A percentile compares a stretch with the other conserved stretches of the same genome.
Conservation (phyloP, 2,797 vertebrate species). For the Thunnus albacares region DNA sequence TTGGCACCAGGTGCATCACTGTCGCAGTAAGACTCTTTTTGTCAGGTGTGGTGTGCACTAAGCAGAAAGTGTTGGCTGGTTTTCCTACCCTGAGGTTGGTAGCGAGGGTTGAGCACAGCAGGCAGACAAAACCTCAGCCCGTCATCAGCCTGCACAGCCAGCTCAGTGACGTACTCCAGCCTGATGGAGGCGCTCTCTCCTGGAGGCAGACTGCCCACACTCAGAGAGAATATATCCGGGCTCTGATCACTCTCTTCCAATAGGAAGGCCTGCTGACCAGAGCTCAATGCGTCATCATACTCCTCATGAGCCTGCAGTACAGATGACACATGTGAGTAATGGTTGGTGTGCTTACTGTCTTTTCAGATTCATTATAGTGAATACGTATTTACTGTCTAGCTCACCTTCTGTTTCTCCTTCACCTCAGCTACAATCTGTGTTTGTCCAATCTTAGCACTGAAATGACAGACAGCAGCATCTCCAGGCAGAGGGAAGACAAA, state of each 20-base stretch:
- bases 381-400: background rate
- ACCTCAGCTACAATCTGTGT: constrained; percentile 86
- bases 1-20: too few species aligned
- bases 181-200: constrained; percentile 85
- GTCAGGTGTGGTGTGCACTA: background rate
- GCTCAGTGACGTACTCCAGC: constrained; percentile 87
- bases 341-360: background rate
- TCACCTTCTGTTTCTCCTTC: constrained; percentile 87
- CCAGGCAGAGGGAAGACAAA: constrained; percentile 90
- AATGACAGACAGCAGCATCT: constrained; percentile 89
- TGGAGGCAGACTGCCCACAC: constrained; percentile 86
- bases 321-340: constrained; percentile 17
- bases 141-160: constrained; percentile 85
- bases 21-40: too few species aligned
- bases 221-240: constrained; percentile 85
- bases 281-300: constrained; percentile 81
- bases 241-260: constrained; percentile 85
- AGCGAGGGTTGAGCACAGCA: constrained; percentile 88
- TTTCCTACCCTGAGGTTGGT: constrained; percentile 81
- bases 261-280: constrained; percentile 84
- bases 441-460: constrained; percentile 86
- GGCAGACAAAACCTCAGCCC: constrained; percentile 88
- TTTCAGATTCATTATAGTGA: background rate
- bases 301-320: constrained; percentile 76
- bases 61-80: background rate